phyloP scores from a whole-genome alignment of 30 jellyfish, hydroid and myxozoan genomes.

The Clytia hemisphaerica region DNA sequence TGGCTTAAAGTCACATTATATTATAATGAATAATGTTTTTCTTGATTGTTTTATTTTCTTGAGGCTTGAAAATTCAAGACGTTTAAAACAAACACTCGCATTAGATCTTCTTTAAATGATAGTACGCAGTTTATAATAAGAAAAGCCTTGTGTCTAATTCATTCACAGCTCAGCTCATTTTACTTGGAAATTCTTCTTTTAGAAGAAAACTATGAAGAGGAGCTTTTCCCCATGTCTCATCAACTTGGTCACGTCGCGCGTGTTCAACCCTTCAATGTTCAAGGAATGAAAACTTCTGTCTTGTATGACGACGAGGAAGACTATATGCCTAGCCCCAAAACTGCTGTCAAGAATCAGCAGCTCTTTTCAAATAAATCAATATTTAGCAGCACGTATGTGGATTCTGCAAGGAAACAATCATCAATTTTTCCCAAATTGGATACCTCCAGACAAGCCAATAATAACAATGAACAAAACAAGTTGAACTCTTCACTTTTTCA shows the following conservation, averaged over 20 bases:
- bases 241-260: slow-evolving; percentile 31
- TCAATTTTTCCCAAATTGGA: slow-evolving; percentile 8
- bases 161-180: no score
- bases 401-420: not conserved
- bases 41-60: no score
- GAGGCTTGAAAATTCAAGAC: no score
- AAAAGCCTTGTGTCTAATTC: no score
- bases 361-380: slow-evolving; percentile 48
- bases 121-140: no score
- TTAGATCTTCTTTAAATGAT: no score
- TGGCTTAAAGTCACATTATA: no score
- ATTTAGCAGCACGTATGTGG: slow-evolving; percentile 26
- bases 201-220: no score
- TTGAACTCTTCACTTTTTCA: slow-evolving; percentile 17
- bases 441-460: not conserved
- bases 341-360: slow-evolving; percentile 9
- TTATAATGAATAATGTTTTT: no score
- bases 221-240: slow-evolving; percentile 26
- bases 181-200: no score
- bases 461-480: not conserved
- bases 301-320: slow-evolving; percentile 57
- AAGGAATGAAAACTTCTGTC: slow-evolving; percentile 85
- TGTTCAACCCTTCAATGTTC: slow-evolving; percentile 66
- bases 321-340: slow-evolving; percentile 53
- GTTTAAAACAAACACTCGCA: no score